Percentiles rank a stretch among this genome's conserved stretches.
phyloP scores from a whole-genome alignment of 2,113 vertebrate species.

The Seriola aureovittata region DNA sequence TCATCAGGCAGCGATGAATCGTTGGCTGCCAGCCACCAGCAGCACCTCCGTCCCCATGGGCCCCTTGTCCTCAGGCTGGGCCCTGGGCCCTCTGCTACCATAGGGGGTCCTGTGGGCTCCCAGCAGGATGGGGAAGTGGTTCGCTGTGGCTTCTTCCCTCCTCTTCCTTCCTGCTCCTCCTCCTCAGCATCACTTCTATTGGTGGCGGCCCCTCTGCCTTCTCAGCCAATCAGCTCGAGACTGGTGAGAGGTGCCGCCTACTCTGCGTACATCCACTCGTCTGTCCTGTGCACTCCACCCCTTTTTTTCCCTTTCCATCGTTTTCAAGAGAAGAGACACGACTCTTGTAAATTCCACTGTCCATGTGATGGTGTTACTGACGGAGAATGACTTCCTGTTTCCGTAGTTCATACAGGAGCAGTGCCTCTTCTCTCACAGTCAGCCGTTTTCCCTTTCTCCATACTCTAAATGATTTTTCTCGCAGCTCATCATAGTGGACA shows the following conservation, averaged over 20 bases:
- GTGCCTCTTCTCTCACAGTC: constrained; percentile 26
- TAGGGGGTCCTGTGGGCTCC: constrained; percentile 73
- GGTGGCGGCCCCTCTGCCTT: constrained; percentile 82
- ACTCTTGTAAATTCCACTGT: constrained; percentile 7
- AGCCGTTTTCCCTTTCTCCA: neutral
- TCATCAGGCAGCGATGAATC: constrained; percentile 84
- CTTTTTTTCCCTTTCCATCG: constrained; percentile 37
- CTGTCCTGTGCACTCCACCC: constrained; percentile 36
- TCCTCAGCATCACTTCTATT: constrained; percentile 74
- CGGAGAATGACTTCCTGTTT: neutral
- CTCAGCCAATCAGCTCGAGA: constrained; percentile 83
- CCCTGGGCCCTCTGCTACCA: constrained; percentile 65
- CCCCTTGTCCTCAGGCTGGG: constrained; percentile 78
- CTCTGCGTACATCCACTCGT: constrained; percentile 47
- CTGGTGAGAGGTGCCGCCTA: constrained; percentile 84
- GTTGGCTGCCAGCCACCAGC: constrained; percentile 67
- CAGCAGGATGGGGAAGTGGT: constrained; percentile 76
- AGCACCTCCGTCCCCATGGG: constrained; percentile 67
- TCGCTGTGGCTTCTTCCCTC: constrained; percentile 74
- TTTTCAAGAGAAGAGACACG: constrained; percentile 38
- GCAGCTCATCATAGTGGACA: neutral
- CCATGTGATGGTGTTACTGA: neutral
- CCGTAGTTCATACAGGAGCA: neutral
- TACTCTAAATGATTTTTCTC: neutral
- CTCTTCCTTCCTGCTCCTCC: constrained; percentile 78